These are phyloP conservation scores for Myripristis murdjan DNA, from an alignment of 2,797 vertebrate species.

Conservation along the genomic window DNA sequence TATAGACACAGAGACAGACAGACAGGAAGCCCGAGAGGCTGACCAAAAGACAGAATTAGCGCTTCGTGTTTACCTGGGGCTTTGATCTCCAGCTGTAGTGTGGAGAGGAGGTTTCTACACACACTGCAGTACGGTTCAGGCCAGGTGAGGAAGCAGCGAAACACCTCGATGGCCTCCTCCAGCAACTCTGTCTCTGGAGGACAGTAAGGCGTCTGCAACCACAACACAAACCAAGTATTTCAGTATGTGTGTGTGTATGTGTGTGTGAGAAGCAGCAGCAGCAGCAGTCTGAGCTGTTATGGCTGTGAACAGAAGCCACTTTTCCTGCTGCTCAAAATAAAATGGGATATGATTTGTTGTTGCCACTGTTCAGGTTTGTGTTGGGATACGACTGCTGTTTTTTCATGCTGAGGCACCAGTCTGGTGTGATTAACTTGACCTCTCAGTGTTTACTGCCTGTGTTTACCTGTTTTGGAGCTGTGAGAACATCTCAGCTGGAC, in stretches of 20 bases:
- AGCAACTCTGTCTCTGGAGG: conserved; percentile 88
- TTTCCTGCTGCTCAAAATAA: too few relatives aligned
- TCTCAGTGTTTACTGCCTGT: neutral
- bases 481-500: neutral
- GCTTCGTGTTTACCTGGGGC: conserved; percentile 88
- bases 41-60: neutral
- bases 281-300: too few relatives aligned
- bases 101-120: conserved; percentile 90
- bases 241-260: neutral
- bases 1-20: neutral
- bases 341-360: too few relatives aligned
- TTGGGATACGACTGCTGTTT: too few relatives aligned
- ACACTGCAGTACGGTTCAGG: conserved; percentile 93
- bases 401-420: too few relatives aligned
- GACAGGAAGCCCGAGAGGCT: neutral
- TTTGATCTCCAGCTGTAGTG: conserved; percentile 91
- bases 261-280: too few relatives aligned
- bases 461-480: neutral
- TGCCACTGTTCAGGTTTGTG: too few relatives aligned
- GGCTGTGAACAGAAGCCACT: too few relatives aligned
- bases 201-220: conserved; percentile 90
- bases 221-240: conserved; percentile 19
- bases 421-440: neutral
- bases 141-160: conserved; percentile 94
- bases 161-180: conserved; percentile 87